Conservation (phyloP, 2,113 vertebrate genomes). For the Cyrtonyx montezumae region DNA sequence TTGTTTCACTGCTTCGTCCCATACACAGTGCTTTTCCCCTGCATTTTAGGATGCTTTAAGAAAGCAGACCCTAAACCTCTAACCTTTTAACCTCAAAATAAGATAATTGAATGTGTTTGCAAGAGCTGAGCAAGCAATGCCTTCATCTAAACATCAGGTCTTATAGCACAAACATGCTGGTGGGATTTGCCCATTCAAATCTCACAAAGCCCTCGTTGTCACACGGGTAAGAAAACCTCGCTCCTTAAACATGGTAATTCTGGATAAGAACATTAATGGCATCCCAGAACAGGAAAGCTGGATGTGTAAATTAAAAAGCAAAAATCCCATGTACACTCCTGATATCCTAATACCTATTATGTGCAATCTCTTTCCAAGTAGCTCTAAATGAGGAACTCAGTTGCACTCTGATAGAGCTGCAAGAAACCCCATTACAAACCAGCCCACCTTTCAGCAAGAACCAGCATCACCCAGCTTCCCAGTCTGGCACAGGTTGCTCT, state of each 20-base stretch:
- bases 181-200: conserved; percentile 38
- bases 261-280: conserved; percentile 59
- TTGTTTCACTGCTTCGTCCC: not conserved
- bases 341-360: conserved; percentile 60
- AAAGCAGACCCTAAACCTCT: not conserved
- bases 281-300: conserved; percentile 46
- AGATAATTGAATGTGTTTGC: not conserved
- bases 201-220: conserved; percentile 19
- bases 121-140: not conserved
- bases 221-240: conserved; percentile 23
- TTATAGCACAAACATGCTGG: not conserved
- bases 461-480: not conserved
- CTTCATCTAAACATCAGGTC: conserved; percentile 36
- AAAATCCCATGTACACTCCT: conserved; percentile 42
- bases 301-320: conserved; percentile 63
- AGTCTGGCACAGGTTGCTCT: not conserved
- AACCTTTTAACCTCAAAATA: conserved; percentile 10
- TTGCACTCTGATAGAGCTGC: conserved; percentile 30
- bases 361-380: conserved; percentile 50
- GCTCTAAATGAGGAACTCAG: conserved; percentile 36
- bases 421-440: not conserved
- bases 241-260: conserved; percentile 41
- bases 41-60: not conserved
- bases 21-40: not conserved
- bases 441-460: not conserved